A percentile compares a stretch with the other conserved stretches of the same genome.
Conservation (phyloP, 2,888 invertebrate species). For the Pristionchus entomophagus region DNA sequence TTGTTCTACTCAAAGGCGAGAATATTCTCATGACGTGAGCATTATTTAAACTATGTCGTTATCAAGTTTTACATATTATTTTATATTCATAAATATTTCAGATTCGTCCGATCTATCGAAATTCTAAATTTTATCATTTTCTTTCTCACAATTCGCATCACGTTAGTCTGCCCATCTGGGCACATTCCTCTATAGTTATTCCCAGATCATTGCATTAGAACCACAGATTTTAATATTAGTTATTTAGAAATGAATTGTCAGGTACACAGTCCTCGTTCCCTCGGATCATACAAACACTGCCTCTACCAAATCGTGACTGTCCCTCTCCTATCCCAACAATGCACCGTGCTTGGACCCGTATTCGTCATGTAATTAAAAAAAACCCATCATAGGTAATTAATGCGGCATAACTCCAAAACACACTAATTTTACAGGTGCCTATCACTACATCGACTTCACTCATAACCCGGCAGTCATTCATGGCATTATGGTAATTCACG, state of each 20-base stretch:
- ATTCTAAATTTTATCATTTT: not conserved
- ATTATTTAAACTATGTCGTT: not conserved
- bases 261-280: not conserved
- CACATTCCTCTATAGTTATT: not conserved
- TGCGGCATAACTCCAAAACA: not conserved
- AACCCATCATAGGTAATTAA: not conserved
- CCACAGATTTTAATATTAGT: not conserved
- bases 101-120: not conserved
- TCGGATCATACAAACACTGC: not conserved
- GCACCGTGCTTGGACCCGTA: not conserved
- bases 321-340: not conserved
- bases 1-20: not conserved
- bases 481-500: not conserved
- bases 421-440: not conserved
- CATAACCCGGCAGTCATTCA: not conserved
- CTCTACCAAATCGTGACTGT: not conserved
- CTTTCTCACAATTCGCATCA: not conserved
- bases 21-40: not conserved
- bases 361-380: no score
- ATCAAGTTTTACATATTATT: not conserved
- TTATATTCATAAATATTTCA: not conserved
- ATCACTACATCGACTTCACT: not conserved
- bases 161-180: not conserved
- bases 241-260: not conserved
- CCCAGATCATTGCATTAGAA: no score